Percentiles rank a stretch among this genome's conserved stretches.
phyloP scores from a whole-genome alignment of 2,797 vertebrate genomes.

The Myoxocephalus aenaeus region DNA sequence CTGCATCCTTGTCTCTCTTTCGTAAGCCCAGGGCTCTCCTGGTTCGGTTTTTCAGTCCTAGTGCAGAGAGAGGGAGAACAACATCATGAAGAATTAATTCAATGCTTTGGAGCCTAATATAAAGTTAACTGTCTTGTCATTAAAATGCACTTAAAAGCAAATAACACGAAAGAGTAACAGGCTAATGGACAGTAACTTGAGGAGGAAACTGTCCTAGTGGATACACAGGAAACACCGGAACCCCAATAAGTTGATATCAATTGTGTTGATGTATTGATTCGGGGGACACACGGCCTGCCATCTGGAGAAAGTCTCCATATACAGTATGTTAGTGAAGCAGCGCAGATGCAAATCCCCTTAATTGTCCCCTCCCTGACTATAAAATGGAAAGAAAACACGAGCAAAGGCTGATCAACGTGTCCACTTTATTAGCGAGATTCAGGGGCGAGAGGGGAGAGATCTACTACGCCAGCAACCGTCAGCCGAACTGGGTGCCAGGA shows the following conservation, averaged over 20 bases:
- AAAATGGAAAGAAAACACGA: constrained; percentile 36
- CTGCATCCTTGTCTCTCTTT: constrained; percentile 97
- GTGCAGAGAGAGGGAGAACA: constrained; percentile 9
- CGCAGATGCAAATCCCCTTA: constrained; percentile 31
- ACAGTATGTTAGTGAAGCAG: constrained; percentile 10
- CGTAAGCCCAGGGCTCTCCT: constrained; percentile 97
- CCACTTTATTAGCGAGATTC: constrained; percentile 66
- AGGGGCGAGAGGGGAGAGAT: constrained; percentile 24
- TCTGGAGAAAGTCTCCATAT: constrained; percentile 29
- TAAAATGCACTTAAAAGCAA: constrained; percentile 45
- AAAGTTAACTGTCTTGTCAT: constrained; percentile 33
- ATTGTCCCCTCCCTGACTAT: constrained; percentile 39
- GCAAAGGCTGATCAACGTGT: constrained; percentile 60
- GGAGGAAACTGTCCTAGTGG: not conserved
- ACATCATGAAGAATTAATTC: constrained; percentile 30
- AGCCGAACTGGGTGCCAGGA: constrained; percentile 55
- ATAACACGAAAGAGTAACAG: constrained; percentile 32
- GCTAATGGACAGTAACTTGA: constrained; percentile 9
- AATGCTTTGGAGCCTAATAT: constrained; percentile 11
- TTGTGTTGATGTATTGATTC: constrained; percentile 16
- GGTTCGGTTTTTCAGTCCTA: constrained; percentile 98
- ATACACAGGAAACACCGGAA: constrained; percentile 31
- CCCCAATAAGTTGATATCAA: constrained; percentile 24
- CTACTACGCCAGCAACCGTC: constrained; percentile 30
- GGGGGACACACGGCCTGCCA: constrained; percentile 30